A percentile compares a stretch with the other conserved stretches of the same genome.
These are phyloP conservation scores for Atta cephalotes DNA, from an alignment of 1,140 invertebrate species.

Conservation along the genomic window DNA sequence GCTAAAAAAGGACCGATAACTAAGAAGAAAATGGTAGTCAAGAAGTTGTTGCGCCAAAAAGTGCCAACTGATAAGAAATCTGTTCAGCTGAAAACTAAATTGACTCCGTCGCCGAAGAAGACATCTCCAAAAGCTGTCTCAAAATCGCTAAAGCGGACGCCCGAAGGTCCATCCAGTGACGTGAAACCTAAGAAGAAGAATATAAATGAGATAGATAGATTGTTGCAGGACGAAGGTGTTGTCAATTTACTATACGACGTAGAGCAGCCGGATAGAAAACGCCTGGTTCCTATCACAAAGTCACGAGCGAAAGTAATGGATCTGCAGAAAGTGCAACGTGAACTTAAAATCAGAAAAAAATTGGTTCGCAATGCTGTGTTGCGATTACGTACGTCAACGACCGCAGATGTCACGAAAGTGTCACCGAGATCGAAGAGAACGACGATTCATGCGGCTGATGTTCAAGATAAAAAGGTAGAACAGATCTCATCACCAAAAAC, in stretches of 20 bases:
- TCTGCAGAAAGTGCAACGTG: constrained; percentile 85
- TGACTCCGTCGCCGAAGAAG: constrained; percentile 69
- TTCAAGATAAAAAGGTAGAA: constrained; percentile 84
- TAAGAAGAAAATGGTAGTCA: constrained; percentile 75
- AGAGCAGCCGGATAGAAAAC: constrained; percentile 87
- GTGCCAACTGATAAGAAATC: constrained; percentile 70
- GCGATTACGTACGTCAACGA: constrained; percentile 81
- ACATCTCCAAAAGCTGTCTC: constrained; percentile 56
- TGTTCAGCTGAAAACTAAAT: constrained; percentile 62
- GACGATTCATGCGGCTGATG: constrained; percentile 75
- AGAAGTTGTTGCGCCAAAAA: constrained; percentile 76
- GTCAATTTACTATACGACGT: constrained; percentile 94
- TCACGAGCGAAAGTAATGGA: constrained; percentile 86
- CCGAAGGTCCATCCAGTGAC: constrained; percentile 52
- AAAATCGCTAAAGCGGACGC: constrained; percentile 64
- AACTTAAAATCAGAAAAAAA: constrained; percentile 83
- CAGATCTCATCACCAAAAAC: constrained; percentile 81
- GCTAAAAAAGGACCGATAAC: constrained; percentile 65
- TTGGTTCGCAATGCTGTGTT: constrained; percentile 88
- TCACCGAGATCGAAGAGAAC: constrained; percentile 86
- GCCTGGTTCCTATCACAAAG: constrained; percentile 85
- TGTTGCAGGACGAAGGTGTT: constrained; percentile 94
- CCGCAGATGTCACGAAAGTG: constrained; percentile 70
- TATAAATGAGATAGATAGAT: constrained; percentile 90
- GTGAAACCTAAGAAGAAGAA: constrained; percentile 86